Percentiles rank a stretch among this genome's conserved stretches.
These are phyloP conservation scores for Therioaphis trifolii DNA, from an alignment of 2,888 invertebrate genomes.

Conservation along the genomic window DNA sequence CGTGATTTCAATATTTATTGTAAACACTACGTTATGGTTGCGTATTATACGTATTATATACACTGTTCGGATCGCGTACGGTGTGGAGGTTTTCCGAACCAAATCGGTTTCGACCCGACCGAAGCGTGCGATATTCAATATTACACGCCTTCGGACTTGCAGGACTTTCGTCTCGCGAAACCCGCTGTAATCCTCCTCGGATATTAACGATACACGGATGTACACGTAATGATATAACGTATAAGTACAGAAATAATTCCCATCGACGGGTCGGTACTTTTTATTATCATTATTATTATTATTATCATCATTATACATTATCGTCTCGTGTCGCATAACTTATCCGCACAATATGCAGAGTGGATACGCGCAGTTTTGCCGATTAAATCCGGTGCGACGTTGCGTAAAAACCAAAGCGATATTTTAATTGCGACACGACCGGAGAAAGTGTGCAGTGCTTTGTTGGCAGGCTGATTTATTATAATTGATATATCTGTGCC, in stretches of 20 bases:
- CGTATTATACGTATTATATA: no score
- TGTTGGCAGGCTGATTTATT: constrained; percentile 49
- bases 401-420: constrained; percentile 47
- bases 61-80: no score
- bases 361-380: constrained; percentile 7
- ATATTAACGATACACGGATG: no score
- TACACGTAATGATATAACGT: no score
- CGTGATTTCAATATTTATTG: no score
- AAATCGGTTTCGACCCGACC: no score
- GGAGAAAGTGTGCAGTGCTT: constrained; percentile 40
- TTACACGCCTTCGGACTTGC: no score
- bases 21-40: no score
- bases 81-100: no score
- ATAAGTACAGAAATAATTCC: neutral
- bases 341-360: neutral
- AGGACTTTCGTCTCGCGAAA: no score
- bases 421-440: constrained; percentile 32
- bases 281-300: neutral
- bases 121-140: no score
- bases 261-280: neutral
- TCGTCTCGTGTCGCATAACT: constrained; percentile 5
- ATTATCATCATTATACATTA: neutral
- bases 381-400: constrained; percentile 20
- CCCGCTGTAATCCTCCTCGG: no score
- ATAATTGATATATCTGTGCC: constrained; percentile 47